Evolutionary conservation across 2,797 vertebrate species (phyloP).

Genomic region (Brachyalestes nurse): DNA sequence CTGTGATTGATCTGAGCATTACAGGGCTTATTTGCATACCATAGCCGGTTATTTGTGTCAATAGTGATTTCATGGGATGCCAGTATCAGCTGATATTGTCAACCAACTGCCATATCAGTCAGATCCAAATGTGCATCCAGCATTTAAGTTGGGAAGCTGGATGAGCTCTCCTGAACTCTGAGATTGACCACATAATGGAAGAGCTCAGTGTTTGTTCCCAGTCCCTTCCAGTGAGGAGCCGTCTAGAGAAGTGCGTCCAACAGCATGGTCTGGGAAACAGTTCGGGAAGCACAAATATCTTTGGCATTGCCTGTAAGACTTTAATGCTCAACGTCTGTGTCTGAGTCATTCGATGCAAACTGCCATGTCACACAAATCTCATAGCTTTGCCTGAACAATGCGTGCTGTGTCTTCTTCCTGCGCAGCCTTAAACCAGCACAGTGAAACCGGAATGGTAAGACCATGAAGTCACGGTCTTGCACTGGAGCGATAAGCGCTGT

Average conservation of each 20-base stretch:
- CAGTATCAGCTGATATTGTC: not conserved
- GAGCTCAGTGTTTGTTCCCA: not conserved
- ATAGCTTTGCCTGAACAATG: constrained; percentile 38
- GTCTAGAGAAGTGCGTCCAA: not conserved
- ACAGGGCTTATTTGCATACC: no score
- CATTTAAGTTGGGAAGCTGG: not conserved
- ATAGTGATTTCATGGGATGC: not conserved
- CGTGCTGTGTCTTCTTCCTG: constrained; percentile 12
- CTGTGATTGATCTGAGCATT: no score
- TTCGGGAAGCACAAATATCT: constrained; percentile 35
- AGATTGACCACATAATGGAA: not conserved
- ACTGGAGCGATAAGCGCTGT: constrained; percentile 31
- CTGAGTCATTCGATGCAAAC: constrained; percentile 14
- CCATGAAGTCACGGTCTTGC: constrained; percentile 21
- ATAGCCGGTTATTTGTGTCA: not conserved
- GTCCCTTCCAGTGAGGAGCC: not conserved
- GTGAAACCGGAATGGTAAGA: constrained; percentile 40
- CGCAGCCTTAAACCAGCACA: constrained; percentile 4
- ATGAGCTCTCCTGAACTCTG: not conserved
- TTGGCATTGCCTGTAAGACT: not conserved
- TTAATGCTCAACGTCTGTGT: not conserved
- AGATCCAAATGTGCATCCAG: not conserved
- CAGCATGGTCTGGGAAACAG: constrained; percentile 20
- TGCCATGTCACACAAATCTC: constrained; percentile 22
- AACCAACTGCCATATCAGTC: not conserved